Base-by-base conservation (phyloP, 2,888 invertebrate species). In the Phengaris arion region DNA sequence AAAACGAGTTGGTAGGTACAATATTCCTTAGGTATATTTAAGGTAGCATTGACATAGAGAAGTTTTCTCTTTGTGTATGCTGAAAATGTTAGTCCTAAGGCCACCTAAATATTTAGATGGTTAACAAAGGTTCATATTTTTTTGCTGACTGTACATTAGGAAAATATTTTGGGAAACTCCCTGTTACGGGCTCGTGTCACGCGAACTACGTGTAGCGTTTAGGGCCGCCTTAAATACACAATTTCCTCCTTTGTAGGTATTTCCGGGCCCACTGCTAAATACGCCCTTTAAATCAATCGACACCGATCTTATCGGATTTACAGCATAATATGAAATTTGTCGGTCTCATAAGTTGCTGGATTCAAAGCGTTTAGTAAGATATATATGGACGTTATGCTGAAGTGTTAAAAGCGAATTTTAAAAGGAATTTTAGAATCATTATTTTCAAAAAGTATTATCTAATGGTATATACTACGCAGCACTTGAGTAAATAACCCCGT, bases 261-360 rank as follows among this genome's bases (percentile, higher is more conserved):
- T 77, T 78, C 76, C 76, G 75, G 74, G 57, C 51, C 68, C 52
- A 74, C 64, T 75, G 68, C 51, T 73, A 74, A 74, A 72, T 45
- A 45, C 68, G 48, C 12, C 15, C 48, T 57, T 52, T 76, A 75
- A 57, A 76, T 35, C 74, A 69, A 68, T 78, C 75, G 74, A 68
- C 75, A 74, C 68, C 68, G 74, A 75, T 68, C 48, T 70, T 74
- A 76, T 74, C 76, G 46, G 51, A 22, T 22, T 68, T 68, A 10
- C 12, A 22, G 48, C 35, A 15, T 48, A 8, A n/a, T 13, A 5
- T 48, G 13, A 68, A 68, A 48, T n/a, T 48, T 48, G 69, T 2
- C 48, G 48, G 48, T 48, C 5, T 48, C n/a, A 64, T 35, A 48
- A 68, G 13, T 46, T 48, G 15, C n/a, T 64, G 9, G 64, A 64